phyloP scores from a whole-genome alignment of 2,888 invertebrate species.

The Pammene fasciana region DNA sequence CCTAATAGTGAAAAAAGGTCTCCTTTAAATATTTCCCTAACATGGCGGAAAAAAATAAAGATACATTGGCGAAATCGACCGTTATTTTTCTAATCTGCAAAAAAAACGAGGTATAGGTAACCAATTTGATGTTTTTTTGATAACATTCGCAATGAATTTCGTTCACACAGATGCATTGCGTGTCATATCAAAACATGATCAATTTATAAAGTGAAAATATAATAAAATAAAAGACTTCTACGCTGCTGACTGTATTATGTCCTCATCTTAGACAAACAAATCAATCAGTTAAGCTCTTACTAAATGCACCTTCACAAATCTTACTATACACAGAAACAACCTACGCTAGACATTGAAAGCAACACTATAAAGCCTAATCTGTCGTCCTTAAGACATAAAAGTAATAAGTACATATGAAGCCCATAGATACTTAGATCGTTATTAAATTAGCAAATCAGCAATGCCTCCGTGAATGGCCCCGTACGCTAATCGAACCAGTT shows the following conservation, averaged over 20 bases:
- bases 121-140: not conserved
- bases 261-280: slow-evolving; percentile 10
- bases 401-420: slow-evolving; percentile 7
- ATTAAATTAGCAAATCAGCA: slow-evolving; percentile 6
- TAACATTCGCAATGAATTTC: not conserved
- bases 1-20: too few species aligned
- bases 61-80: too few species aligned
- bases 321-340: slow-evolving; percentile 18
- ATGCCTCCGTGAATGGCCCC: slow-evolving; percentile 34
- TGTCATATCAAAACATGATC: not conserved
- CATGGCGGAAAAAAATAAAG: too few species aligned
- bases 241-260: not conserved
- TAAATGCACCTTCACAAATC: slow-evolving; percentile 19
- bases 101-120: too few species aligned
- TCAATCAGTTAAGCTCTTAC: slow-evolving; percentile 22
- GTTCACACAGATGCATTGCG: not conserved
- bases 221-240: too few species aligned
- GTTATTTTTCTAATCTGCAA: too few species aligned
- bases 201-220: too few species aligned
- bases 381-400: not conserved
- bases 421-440: slow-evolving; percentile 3
- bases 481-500: slow-evolving; percentile 60
- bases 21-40: too few species aligned
- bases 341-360: slow-evolving; percentile 28
- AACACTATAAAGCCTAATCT: slow-evolving; percentile 16